Evolutionary conservation across 2,113 vertebrate genomes (phyloP), one percentile per base, ranked within the genome.

Genomic region (Anarrhichthys ocellatus): DNA sequence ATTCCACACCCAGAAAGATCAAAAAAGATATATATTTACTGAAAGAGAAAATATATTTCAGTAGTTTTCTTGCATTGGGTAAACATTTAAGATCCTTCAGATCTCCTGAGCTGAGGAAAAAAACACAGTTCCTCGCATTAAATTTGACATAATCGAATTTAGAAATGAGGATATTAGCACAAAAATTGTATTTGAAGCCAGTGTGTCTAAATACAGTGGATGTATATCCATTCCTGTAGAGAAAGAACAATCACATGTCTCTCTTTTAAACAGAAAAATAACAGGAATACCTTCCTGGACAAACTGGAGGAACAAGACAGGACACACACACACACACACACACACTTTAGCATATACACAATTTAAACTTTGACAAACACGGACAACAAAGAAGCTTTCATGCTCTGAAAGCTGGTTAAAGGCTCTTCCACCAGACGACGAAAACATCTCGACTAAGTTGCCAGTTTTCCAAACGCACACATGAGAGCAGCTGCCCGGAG

Each of bases 241-340:
- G 38, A 10, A 67, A 9, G 6, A 58, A 44, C 20, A 50, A 48
- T 46, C 27, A 36, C 20, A 29, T 34, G 15, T 78, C 29, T 61
- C 17, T 22, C 29, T 29, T 29, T 29, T 29, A 29, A 29, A 29
- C 29, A 29, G 29, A 40, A 20, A 18, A 63, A 34, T 34, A 34
- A 13, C 1, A 22, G 5, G 22, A 58, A 68, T 17, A 59, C 13
- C 11, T 24, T 14, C 42, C 44, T 46, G n/a, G 22, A 73, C 36
- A 42, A 73, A 72, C 18, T 52, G 29, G 29, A 36, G 29, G 29
- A 69, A 68, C 38, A 34, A 61, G 63, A 54, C 61, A 65, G 36
- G 78, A 73, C 56, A 48, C 24, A 38, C 20, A 9, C 29, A 29
- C 29, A 29, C 29, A 73, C 29, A 73, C 56, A 48, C 24, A 38